These are phyloP conservation scores for Pluvianellus socialis DNA, from an alignment of 2,113 vertebrate species.

Conservation along the genomic window DNA sequence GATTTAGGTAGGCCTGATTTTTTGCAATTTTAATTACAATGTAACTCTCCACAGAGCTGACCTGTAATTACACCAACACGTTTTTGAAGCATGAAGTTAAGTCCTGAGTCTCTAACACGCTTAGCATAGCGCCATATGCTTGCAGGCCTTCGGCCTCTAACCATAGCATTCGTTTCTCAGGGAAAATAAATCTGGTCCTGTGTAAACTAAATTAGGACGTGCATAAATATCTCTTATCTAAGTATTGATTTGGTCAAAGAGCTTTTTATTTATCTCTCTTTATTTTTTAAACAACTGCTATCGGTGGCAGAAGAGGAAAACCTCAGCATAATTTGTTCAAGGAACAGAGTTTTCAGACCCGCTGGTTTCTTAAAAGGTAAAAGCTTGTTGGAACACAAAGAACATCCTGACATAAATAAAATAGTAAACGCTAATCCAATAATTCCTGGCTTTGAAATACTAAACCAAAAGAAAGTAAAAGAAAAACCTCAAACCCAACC, in stretches of 20 bases:
- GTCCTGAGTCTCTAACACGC: background rate
- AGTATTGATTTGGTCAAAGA: background rate
- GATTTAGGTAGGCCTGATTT: background rate
- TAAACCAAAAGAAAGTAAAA: background rate
- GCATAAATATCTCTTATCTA: background rate
- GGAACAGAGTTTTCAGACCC: background rate
- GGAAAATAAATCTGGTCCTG: background rate
- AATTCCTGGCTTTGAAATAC: background rate
- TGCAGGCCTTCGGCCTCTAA: background rate
- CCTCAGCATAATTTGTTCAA: background rate
- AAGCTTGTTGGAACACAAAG: background rate
- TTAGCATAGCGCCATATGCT: background rate
- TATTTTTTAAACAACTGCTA: background rate
- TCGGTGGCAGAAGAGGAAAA: background rate
- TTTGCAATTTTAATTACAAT: fast-evolving
- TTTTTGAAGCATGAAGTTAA: background rate
- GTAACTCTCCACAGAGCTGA: background rate
- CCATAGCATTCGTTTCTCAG: background rate
- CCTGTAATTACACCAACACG: background rate
- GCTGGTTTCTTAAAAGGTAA: background rate
- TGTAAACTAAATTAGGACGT: background rate
- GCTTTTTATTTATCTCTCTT: background rate
- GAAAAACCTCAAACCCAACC: background rate
- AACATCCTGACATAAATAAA: background rate
- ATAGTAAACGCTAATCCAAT: background rate